Evolutionary conservation across 2,797 vertebrate genomes (phyloP).

Genomic region (Enteromius unitaeniatus): DNA sequence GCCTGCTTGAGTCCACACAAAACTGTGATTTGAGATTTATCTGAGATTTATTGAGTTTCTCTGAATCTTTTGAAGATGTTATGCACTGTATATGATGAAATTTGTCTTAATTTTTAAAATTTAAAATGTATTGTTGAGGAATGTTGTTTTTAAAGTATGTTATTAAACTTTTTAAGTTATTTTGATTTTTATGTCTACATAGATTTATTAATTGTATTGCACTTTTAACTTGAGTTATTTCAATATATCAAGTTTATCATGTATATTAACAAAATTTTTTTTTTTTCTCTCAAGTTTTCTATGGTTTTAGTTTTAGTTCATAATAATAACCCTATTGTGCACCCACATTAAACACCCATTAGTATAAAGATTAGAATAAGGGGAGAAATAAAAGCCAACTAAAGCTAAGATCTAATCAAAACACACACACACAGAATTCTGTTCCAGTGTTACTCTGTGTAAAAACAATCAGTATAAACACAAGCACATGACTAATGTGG

Average conservation of each 20-base stretch:
- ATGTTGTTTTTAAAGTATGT: too few species aligned
- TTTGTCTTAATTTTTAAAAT: too few species aligned
- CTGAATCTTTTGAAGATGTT: too few species aligned
- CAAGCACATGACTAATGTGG: slow-evolving; percentile 27
- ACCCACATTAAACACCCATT: background rate
- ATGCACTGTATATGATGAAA: too few species aligned
- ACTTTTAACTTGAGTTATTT: background rate
- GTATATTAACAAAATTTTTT: background rate
- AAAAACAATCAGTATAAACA: slow-evolving; percentile 16
- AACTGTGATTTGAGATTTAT: too few species aligned
- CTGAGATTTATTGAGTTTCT: too few species aligned
- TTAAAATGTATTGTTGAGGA: too few species aligned
- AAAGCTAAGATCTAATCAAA: background rate
- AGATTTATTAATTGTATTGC: background rate
- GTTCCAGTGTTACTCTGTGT: background rate
- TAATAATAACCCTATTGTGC: background rate
- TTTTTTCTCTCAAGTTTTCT: background rate
- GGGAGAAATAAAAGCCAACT: background rate
- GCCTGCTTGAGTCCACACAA: too few species aligned
- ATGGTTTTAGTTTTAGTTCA: background rate
- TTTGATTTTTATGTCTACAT: background rate
- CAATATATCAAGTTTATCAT: background rate
- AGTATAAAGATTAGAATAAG: background rate
- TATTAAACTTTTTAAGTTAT: background rate
- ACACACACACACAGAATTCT: background rate